A percentile compares a stretch with the other conserved stretches of the same genome.
Evolutionary conservation across 2,113 vertebrate species (phyloP).

Genomic region (Lepidothrix coronata): DNA sequence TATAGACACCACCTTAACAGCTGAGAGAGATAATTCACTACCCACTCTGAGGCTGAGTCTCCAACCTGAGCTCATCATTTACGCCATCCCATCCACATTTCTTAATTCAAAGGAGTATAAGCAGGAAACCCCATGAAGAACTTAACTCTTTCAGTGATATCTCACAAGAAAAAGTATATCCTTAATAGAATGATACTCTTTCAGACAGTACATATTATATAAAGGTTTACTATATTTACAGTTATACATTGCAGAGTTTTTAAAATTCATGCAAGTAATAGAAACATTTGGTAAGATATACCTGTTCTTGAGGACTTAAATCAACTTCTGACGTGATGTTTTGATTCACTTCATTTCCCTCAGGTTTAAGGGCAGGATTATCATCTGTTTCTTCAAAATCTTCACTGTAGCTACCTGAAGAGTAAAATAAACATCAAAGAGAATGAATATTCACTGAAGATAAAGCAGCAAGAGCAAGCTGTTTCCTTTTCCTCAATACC

Average conservation of each 20-base stretch:
- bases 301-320: slow-evolving; percentile 20
- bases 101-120: not conserved
- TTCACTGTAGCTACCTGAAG: slow-evolving; percentile 83
- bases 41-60: not conserved
- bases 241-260: not conserved
- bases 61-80: not conserved
- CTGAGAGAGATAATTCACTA: not conserved
- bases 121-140: not conserved
- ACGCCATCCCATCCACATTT: not conserved
- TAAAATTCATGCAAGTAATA: not conserved
- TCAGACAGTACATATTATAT: not conserved
- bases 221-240: not conserved
- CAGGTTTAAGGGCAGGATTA: slow-evolving; percentile 23
- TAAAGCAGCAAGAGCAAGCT: not conserved
- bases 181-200: not conserved
- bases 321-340: not conserved
- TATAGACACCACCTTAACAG: not conserved
- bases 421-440: not conserved
- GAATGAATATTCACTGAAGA: not conserved
- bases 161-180: not conserved
- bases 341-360: slow-evolving; percentile 43
- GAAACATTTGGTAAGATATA: not conserved
- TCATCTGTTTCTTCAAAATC: slow-evolving; percentile 86
- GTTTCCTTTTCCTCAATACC: not conserved
- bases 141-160: not conserved